Evolutionary conservation across 1,140 invertebrate species (phyloP).

Genomic region (Arctopsyche grandis): DNA sequence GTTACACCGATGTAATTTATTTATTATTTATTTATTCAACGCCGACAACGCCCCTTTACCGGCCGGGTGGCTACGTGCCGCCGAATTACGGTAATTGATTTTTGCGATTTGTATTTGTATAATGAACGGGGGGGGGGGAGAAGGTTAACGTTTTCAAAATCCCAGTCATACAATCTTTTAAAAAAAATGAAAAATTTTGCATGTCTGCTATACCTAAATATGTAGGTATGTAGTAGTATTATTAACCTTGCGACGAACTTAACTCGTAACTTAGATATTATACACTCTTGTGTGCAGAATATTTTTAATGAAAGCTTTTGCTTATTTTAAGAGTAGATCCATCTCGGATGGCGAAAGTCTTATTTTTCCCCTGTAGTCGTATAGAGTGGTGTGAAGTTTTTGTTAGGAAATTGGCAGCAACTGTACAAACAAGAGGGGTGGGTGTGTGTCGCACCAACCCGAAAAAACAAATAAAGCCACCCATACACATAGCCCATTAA

Average conservation of each 20-base stretch:
- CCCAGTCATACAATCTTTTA: no score
- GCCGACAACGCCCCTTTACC: neutral
- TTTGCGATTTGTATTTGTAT: neutral
- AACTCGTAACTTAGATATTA: no score
- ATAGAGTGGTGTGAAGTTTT: conserved; percentile 6
- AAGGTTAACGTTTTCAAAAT: no score
- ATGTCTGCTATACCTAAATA: no score
- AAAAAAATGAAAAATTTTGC: no score
- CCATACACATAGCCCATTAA: conserved; percentile 43
- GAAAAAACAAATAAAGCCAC: conserved; percentile 41
- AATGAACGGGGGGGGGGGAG: no score
- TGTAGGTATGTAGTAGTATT: no score
- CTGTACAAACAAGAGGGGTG: conserved; percentile 38
- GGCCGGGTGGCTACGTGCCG: neutral
- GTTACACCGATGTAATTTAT: conserved; percentile 23
- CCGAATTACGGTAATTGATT: conserved; percentile 3
- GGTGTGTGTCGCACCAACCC: conserved; percentile 22
- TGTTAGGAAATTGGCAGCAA: conserved; percentile 38
- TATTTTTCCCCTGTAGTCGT: neutral
- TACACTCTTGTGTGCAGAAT: no score
- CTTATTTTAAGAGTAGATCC: neutral
- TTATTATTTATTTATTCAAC: conserved; percentile 30
- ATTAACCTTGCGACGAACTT: no score
- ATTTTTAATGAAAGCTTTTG: neutral
- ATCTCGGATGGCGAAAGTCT: neutral